Percentiles rank a stretch among this genome's conserved stretches.
Evolutionary conservation across 1,140 invertebrate genomes (phyloP).

Genomic region (Aphis gossypii): DNA sequence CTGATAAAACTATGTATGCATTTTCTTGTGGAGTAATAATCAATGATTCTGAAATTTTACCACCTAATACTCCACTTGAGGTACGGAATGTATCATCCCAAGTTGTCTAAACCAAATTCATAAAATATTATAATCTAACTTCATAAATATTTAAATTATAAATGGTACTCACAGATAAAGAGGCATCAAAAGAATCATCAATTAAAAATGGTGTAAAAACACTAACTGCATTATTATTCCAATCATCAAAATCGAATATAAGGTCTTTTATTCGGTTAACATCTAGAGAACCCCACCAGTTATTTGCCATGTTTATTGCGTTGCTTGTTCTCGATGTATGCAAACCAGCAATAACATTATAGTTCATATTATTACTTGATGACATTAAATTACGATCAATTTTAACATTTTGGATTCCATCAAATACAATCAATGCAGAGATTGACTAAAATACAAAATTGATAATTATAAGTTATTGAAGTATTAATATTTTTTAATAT

Average conservation of each 20-base stretch:
- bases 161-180: conserved; percentile 69
- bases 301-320: conserved; percentile 85
- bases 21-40: conserved; percentile 71
- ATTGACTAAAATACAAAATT: conserved; percentile 66
- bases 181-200: conserved; percentile 77
- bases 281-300: conserved; percentile 93
- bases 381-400: conserved; percentile 88
- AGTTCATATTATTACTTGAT: conserved; percentile 85
- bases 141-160: neutral
- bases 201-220: conserved; percentile 86
- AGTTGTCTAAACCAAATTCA: conserved; percentile 37
- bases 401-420: conserved; percentile 92
- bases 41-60: conserved; percentile 79
- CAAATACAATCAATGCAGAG: conserved; percentile 87
- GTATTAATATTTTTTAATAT: neutral
- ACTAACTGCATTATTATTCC: conserved; percentile 97
- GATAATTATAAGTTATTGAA: neutral
- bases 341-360: conserved; percentile 92
- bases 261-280: conserved; percentile 76
- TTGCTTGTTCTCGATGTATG: conserved; percentile 87
- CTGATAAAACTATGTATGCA: conserved; percentile 86
- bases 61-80: conserved; percentile 68
- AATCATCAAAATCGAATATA: conserved; percentile 99
- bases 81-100: conserved; percentile 18
- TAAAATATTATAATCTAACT: neutral